A percentile compares a stretch with the other conserved stretches of the same genome.
Evolutionary conservation across 1,140 invertebrate species (phyloP).

Genomic region (Gerris buenoi): DNA sequence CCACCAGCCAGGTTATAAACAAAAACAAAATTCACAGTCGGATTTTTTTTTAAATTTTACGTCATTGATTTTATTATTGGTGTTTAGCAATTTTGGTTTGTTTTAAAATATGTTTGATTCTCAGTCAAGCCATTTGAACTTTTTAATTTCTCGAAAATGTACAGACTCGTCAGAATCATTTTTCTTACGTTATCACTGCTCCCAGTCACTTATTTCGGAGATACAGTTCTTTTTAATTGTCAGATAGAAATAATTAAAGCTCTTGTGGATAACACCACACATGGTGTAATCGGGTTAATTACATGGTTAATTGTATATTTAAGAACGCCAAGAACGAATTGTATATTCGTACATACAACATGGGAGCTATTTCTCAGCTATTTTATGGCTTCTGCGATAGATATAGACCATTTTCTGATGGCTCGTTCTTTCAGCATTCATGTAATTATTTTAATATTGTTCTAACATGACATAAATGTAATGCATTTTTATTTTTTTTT

Average conservation of each 20-base stretch:
- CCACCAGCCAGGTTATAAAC: no score
- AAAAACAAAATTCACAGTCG: no score
- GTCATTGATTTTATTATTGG: neutral
- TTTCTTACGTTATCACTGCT: neutral
- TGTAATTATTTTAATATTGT: no score
- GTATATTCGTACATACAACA: neutral
- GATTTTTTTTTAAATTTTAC: neutral
- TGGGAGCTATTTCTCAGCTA: neutral
- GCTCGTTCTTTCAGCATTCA: constrained; percentile 4
- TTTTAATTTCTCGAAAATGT: neutral
- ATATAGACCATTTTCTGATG: constrained; percentile 8
- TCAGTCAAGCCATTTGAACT: neutral
- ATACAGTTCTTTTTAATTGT: constrained; percentile 1
- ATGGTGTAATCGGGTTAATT: constrained; percentile 2
- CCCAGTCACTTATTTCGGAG: constrained; percentile 2
- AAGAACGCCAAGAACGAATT: neutral
- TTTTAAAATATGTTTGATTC: neutral
- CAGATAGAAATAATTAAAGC: neutral
- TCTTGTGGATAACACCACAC: constrained; percentile 4
- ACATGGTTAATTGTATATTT: constrained; percentile 2
- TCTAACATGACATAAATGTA: no score
- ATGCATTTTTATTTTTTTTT: no score
- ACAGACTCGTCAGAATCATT: no score
- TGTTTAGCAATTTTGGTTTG: neutral
- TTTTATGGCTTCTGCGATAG: constrained; percentile 4